A percentile compares a stretch with the other conserved stretches of the same genome.
Evolutionary conservation across 2,888 invertebrate genomes (phyloP).

Genomic region (Tachina grossa): DNA sequence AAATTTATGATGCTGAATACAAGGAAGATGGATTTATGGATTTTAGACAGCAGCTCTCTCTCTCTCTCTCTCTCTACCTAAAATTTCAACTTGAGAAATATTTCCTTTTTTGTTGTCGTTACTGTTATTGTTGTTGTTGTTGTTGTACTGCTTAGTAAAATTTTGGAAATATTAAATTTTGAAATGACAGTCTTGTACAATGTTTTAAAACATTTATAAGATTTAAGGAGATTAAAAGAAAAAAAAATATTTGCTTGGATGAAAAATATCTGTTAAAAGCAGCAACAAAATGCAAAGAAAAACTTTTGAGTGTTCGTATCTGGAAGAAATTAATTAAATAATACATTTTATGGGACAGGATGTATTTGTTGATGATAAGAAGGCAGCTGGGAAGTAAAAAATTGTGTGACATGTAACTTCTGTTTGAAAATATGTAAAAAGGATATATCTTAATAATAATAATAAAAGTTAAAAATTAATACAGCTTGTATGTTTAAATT

Average conservation of each 20-base stretch:
- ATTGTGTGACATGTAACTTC: no score
- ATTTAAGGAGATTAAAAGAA: background rate
- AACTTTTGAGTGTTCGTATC: background rate
- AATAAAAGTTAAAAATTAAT: no score
- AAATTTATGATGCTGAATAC: constrained; percentile 64
- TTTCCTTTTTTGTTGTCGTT: background rate
- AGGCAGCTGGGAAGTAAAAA: no score
- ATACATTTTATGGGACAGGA: background rate
- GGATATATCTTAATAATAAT: no score
- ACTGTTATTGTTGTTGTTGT: background rate
- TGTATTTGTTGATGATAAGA: no score
- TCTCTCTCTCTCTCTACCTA: no score
- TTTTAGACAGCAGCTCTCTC: constrained; percentile 53
- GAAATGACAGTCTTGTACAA: background rate
- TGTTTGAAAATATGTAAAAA: no score
- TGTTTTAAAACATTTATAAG: constrained; percentile 1
- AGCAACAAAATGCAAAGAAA: background rate
- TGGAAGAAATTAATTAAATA: background rate
- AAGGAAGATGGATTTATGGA: constrained; percentile 60
- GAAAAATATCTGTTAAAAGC: background rate
- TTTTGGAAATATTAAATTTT: constrained; percentile 3
- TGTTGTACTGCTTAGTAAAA: background rate
- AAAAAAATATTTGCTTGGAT: background rate
- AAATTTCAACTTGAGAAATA: background rate
- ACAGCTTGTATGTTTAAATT: no score